Percentiles rank a stretch among this genome's conserved stretches.
Evolutionary conservation across 2,888 invertebrate genomes (phyloP).

Genomic region (Melinopterus prodromus): DNA sequence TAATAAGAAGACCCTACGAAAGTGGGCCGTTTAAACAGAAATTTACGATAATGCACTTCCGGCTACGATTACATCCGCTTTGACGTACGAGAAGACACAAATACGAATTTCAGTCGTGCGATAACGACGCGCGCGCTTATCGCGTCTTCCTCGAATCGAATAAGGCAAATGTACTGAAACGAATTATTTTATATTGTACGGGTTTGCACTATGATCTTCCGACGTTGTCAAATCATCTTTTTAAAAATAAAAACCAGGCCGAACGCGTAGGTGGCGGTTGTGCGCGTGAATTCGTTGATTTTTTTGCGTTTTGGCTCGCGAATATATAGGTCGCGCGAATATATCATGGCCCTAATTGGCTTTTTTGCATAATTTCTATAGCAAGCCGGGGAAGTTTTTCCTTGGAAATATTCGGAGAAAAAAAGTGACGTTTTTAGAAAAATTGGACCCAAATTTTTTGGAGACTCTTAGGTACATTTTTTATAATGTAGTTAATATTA

Average conservation of each 20-base stretch:
- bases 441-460: too few species aligned
- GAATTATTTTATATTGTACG: not conserved
- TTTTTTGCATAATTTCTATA: not conserved
- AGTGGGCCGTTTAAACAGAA: not conserved
- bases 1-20: not conserved
- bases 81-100: not conserved
- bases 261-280: not conserved
- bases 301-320: not conserved
- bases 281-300: not conserved
- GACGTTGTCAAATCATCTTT: not conserved
- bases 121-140: not conserved
- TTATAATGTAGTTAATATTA: too few species aligned
- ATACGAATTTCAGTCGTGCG: not conserved
- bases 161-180: not conserved
- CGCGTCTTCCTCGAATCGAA: not conserved
- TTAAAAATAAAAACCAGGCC: not conserved
- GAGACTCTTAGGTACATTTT: too few species aligned
- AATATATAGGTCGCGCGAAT: not conserved
- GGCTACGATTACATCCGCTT: not conserved
- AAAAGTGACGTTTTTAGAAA: not conserved
- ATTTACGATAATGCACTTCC: not conserved
- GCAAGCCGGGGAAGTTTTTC: not conserved
- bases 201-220: not conserved
- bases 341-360: not conserved
- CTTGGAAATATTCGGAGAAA: not conserved